phyloP scores from a whole-genome alignment of 2,797 vertebrate genomes.

The Microctenopoma lineatum region DNA sequence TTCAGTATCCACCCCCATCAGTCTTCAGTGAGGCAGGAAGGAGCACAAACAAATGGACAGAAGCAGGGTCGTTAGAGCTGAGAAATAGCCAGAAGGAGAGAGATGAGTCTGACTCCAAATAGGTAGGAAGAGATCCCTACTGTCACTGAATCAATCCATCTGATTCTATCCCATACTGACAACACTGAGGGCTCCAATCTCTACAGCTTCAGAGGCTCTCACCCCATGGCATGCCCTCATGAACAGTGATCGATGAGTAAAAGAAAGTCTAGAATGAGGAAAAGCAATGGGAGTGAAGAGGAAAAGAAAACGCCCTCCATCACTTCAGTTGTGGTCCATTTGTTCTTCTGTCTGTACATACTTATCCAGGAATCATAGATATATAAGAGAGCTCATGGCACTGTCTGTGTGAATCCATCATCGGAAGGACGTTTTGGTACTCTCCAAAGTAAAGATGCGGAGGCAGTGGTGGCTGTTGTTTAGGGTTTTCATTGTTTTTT shows the following conservation, averaged over 20 bases:
- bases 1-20: slow-evolving; percentile 68
- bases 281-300: slow-evolving; percentile 11
- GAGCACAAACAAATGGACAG: slow-evolving; percentile 47
- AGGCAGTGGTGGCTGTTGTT: slow-evolving; percentile 46
- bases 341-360: slow-evolving; percentile 56
- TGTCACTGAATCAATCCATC: slow-evolving; percentile 52
- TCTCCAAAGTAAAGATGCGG: slow-evolving; percentile 47
- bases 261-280: slow-evolving; percentile 17
- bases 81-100: slow-evolving; percentile 20
- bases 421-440: slow-evolving; percentile 51
- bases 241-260: slow-evolving; percentile 38
- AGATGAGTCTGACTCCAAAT: slow-evolving; percentile 16
- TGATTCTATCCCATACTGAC: slow-evolving; percentile 54
- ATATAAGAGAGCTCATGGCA: slow-evolving; percentile 41
- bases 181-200: slow-evolving; percentile 39
- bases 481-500: slow-evolving; percentile 35
- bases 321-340: slow-evolving; percentile 53
- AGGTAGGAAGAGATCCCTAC: slow-evolving; percentile 37
- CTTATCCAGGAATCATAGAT: slow-evolving; percentile 45
- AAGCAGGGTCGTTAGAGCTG: slow-evolving; percentile 20
- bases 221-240: slow-evolving; percentile 50
- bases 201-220: slow-evolving; percentile 47
- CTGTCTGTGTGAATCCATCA: slow-evolving; percentile 54
- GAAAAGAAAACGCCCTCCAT: slow-evolving; percentile 30
- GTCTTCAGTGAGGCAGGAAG: slow-evolving; percentile 61